A percentile compares a stretch with the other conserved stretches of the same genome.
Conservation (phyloP, 2,113 vertebrate species). For the Bungarus multicinctus region DNA sequence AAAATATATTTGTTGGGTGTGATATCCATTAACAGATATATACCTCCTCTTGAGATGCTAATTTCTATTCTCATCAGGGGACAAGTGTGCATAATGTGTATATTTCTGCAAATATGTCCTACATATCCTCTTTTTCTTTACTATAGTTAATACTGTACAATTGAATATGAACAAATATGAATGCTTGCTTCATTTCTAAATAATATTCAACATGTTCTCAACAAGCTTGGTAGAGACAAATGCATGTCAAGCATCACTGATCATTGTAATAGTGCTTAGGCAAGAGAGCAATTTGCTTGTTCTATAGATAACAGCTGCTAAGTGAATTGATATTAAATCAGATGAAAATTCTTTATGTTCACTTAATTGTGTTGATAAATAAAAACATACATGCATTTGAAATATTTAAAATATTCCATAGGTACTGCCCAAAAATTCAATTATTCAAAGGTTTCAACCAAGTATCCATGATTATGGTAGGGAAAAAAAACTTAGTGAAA, state of each 20-base stretch:
- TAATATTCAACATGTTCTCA: neutral
- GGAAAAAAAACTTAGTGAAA: neutral
- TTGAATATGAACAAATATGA: neutral
- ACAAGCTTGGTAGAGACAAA: neutral
- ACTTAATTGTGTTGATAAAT: neutral
- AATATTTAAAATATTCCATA: neutral
- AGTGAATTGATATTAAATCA: neutral
- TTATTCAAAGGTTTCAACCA: neutral
- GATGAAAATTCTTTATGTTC: neutral
- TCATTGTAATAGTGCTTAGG: neutral
- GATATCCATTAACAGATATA: constrained; percentile 40
- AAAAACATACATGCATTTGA: neutral
- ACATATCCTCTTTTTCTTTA: neutral
- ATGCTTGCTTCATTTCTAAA: neutral
- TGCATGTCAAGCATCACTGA: neutral
- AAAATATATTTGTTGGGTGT: constrained; percentile 22
- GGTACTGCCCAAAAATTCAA: neutral
- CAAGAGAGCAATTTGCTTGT: neutral
- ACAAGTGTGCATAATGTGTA: neutral
- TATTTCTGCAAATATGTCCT: constrained; percentile 12
- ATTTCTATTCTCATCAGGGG: constrained; percentile 41
- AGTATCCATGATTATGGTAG: neutral
- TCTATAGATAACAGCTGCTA: neutral
- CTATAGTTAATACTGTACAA: neutral
- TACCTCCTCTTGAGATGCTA: constrained; percentile 41